These are phyloP conservation scores for Fopius arisanus DNA, from an alignment of 1,140 invertebrate genomes.

Conservation along the genomic window DNA sequence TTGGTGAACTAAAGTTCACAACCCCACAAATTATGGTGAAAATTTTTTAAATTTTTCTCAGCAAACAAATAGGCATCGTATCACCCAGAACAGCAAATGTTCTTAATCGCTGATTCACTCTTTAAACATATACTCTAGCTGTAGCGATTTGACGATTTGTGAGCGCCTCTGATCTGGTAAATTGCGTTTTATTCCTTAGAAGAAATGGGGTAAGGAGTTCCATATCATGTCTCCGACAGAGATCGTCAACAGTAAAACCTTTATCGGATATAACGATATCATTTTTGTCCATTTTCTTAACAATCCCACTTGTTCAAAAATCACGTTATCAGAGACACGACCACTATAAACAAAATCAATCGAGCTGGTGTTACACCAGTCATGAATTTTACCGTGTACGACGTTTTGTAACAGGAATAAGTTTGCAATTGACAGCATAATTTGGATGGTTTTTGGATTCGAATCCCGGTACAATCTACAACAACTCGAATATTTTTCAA, in stretches of 20 bases:
- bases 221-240: not conserved
- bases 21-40: not conserved
- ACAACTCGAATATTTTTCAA: conserved; percentile 22
- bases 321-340: conserved; percentile 40
- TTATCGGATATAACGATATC: conserved; percentile 21
- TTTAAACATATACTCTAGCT: not conserved
- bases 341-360: conserved; percentile 42
- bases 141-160: not conserved
- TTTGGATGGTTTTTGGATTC: conserved; percentile 19
- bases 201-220: not conserved
- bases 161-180: not conserved
- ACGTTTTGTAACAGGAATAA: conserved; percentile 43
- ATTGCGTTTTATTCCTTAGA: not conserved
- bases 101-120: not conserved
- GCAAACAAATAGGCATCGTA: not conserved
- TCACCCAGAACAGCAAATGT: not conserved
- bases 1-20: conserved; percentile 4
- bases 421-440: conserved; percentile 29
- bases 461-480: conserved; percentile 38
- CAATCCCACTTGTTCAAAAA: conserved; percentile 40
- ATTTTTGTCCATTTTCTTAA: conserved; percentile 16
- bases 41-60: not conserved
- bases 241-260: conserved; percentile 15
- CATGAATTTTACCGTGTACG: conserved; percentile 44
- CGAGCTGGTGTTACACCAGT: conserved; percentile 41